Evolutionary conservation across 2,888 invertebrate genomes (phyloP), one percentile per base, ranked within the genome.

Genomic region (Caenorhabditis sulstoni): DNA sequence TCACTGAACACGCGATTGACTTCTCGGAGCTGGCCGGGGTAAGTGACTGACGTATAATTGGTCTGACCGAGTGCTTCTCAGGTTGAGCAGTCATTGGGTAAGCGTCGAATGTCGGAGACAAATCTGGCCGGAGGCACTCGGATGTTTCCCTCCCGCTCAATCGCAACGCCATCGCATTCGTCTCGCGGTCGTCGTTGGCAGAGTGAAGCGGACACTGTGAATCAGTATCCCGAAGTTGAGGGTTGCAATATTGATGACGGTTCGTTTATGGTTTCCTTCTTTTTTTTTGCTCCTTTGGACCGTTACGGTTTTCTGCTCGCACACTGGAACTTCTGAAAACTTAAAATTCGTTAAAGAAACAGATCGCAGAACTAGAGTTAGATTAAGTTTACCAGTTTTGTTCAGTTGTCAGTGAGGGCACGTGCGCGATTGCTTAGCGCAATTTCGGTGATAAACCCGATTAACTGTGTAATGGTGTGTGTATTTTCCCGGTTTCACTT

Each of bases 1-100:
- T 95, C 70, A 95, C 95, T 18, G 97, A 97, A 91, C 82, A 90
- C 50, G 82, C 87, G 22, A 88, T 86, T 39, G 88, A 88, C 50
- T 86, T 89, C 61, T 78, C 79, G 37, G 85, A 83, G n/a, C 70
- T 87, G 52, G 79, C 81, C 14, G 81, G 81, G 35, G 84, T 82
- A 37, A 70, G 77, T 71, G 20, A 57, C 11, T 11, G n/a, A 14
- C 47, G 18, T 62, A 1, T 3, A n/a, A 41, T 23, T 14, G 35
- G 39, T 18, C 12, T 20, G 58, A 41, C n/a, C 18, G n/a, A 41
- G 14, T 37, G 11, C 35, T 52, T 29, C 73, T 65, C 75, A 81
- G 75, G 67, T 84, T 11, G 84, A 85, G 59, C 81, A 83, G 41
- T 81, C 85, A 11, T 66, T 85, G 47, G 81, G 82, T 39, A 74